Evolutionary conservation across 2,113 vertebrate species (phyloP), one percentile per base, ranked within the genome.

Genomic region (Nannospalax galili): DNA sequence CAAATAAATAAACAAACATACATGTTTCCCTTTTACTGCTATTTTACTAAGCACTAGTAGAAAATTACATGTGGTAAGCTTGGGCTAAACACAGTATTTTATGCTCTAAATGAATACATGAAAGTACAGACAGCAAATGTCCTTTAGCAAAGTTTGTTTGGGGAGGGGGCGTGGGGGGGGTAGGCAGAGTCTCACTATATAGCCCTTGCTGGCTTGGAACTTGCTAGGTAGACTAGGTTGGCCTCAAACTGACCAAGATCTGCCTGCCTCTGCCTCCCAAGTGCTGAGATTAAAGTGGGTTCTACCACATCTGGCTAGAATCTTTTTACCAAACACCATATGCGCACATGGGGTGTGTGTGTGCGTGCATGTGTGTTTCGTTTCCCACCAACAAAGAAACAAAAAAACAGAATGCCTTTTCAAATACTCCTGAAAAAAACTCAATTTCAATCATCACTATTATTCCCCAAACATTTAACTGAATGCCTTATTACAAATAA

Each of bases 1-100:
- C n/a, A n/a, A n/a, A n/a, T n/a, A n/a, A 95, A 96, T 60, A 96
- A 94, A 84, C 24, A 74, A 89, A 94, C 70, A 95, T 87, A 37
- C 74, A 7, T 24, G 32, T 91, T 92, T 93, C 78, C 74, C 84
- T 94, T 77, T 77, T 73, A 95, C 12, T 89, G 82, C 60, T 88
- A 45, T 84, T 94, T 94, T 88, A 95, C 62, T 80, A 77, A 93
- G 80, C 22, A 80, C 75, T 92, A 37, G 30, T 40, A 52, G 37
- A 82, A 96, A 96, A 91, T 81, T 89, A 24, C 69, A 94, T 89
- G 79, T 91, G 72, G 40, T 93, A 94, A 93, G 28, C 3, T 81
- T 58, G 92, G 45, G 42, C 69, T 92, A 42, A 91, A 94, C 88
- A 73, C n/a, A 93, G 74, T 77, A 69, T 64, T 58, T 92, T 95